These are phyloP conservation scores for Autographa pulchrina DNA, from an alignment of 2,888 invertebrate species.

Conservation along the genomic window DNA sequence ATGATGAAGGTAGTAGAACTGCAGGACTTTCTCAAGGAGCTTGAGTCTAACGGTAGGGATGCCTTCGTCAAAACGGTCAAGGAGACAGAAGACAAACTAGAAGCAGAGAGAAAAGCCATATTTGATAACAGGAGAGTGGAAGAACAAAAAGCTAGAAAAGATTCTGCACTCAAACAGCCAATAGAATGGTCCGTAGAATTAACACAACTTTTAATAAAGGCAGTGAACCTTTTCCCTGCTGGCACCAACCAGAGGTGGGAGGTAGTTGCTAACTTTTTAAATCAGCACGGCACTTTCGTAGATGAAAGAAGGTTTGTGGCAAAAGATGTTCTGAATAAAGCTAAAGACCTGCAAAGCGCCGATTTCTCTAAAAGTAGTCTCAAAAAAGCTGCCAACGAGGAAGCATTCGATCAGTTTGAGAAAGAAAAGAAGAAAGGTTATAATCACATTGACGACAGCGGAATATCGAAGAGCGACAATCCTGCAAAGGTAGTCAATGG, in stretches of 20 bases:
- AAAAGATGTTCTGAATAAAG: constrained; percentile 98
- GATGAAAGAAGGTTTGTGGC: constrained; percentile 92
- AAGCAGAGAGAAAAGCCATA: constrained; percentile 92
- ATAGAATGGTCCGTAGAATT: constrained; percentile 95
- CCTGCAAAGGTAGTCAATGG: constrained; percentile 80
- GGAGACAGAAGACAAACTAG: constrained; percentile 93
- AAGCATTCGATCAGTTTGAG: constrained; percentile 97
- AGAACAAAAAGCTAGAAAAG: constrained; percentile 82
- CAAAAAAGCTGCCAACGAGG: constrained; percentile 96
- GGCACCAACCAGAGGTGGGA: constrained; percentile 98
- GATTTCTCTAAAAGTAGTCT: constrained; percentile 95
- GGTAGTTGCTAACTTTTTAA: constrained; percentile 98
- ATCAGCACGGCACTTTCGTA: constrained; percentile 93
- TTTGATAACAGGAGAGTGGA: constrained; percentile 87
- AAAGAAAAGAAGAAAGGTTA: constrained; percentile 93
- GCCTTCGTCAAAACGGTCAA: constrained; percentile 92
- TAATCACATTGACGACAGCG: constrained; percentile 91
- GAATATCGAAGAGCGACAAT: constrained; percentile 91
- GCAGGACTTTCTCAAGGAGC: constrained; percentile 92
- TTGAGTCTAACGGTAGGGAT: constrained; percentile 91
- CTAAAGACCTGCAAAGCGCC: constrained; percentile 97
- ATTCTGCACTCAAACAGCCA: constrained; percentile 81
- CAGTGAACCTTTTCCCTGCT: constrained; percentile 99
- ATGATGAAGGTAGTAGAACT: constrained; percentile 92
- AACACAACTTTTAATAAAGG: constrained; percentile 97